Conservation (phyloP, 2,888 invertebrate species). For the Holacanthella duospinosa region DNA sequence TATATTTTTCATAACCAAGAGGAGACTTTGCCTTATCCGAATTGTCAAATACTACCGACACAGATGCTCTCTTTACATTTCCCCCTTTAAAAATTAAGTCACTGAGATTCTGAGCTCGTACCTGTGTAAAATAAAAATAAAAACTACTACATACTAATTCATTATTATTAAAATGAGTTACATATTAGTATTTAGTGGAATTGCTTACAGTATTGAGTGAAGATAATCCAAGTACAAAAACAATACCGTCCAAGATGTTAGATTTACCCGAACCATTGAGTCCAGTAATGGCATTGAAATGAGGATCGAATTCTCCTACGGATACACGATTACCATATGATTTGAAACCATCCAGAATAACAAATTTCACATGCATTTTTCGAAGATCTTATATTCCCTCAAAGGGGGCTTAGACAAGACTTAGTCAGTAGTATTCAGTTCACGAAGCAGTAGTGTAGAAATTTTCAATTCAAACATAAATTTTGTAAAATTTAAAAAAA, state of each 20-base stretch:
- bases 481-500: too few relatives aligned
- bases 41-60: constrained; percentile 93
- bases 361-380: constrained; percentile 81
- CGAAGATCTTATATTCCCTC: too few relatives aligned
- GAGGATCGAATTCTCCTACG: constrained; percentile 79
- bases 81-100: constrained; percentile 98
- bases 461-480: too few relatives aligned
- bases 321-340: constrained; percentile 90
- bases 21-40: constrained; percentile 66
- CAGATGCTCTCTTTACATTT: constrained; percentile 90
- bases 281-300: constrained; percentile 97
- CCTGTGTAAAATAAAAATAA: constrained; percentile 49
- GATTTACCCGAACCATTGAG: constrained; percentile 96
- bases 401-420: too few relatives aligned
- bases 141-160: constrained; percentile 9
- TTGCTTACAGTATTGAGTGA: constrained; percentile 73
- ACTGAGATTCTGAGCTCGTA: constrained; percentile 77
- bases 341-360: constrained; percentile 93
- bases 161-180: neutral
- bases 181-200: neutral
- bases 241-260: constrained; percentile 93
- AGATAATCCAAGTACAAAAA: constrained; percentile 90
- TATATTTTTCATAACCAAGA: constrained; percentile 76
- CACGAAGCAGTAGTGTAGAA: too few relatives aligned
- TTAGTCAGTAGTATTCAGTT: too few relatives aligned